These are phyloP conservation scores for Eucriotettix oculatus DNA, from an alignment of 2,888 invertebrate species.

Conservation along the genomic window DNA sequence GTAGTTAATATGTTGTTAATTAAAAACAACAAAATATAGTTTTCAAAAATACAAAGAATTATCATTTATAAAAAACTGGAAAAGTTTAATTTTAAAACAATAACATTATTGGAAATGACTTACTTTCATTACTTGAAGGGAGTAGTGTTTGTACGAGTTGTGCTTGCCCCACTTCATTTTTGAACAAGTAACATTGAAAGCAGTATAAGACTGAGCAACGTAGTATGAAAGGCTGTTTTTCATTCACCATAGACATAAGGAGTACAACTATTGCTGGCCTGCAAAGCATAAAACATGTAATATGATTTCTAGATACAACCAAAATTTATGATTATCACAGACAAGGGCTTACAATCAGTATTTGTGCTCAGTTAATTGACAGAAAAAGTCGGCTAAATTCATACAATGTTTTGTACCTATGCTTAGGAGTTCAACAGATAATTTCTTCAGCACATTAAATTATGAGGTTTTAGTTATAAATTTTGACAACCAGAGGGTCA, in stretches of 20 bases:
- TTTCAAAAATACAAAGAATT: background rate
- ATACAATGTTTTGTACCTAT: background rate
- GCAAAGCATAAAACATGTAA: constrained; percentile 13
- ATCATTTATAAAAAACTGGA: background rate
- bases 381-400: background rate
- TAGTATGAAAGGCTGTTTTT: constrained; percentile 80
- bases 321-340: too few species aligned
- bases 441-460: too few species aligned
- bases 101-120: constrained; percentile 1
- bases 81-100: background rate
- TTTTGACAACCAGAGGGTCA: too few species aligned
- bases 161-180: constrained; percentile 78
- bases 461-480: too few species aligned
- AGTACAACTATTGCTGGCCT: constrained; percentile 87
- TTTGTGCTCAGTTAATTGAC: too few species aligned
- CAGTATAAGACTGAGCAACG: constrained; percentile 94
- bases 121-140: constrained; percentile 65
- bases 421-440: too few species aligned
- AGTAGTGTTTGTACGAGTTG: constrained; percentile 81
- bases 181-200: constrained; percentile 88
- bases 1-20: background rate
- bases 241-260: constrained; percentile 96
- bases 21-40: background rate
- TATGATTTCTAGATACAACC: background rate
- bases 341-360: too few species aligned